phyloP scores from a whole-genome alignment of 2,797 vertebrate species.

The Ficedula albicollis region DNA sequence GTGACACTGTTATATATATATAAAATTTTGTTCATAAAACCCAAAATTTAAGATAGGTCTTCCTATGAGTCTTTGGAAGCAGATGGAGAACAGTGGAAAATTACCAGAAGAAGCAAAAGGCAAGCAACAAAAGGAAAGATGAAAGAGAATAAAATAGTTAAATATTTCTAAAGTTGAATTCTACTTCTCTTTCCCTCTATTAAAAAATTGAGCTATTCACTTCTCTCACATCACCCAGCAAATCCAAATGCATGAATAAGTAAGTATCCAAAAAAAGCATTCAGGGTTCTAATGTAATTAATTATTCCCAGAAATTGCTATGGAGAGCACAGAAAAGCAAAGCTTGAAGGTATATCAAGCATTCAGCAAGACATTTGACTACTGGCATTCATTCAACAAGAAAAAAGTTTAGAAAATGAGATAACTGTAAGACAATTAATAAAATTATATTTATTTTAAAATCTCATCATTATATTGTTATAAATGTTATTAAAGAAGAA shows the following conservation, averaged over 20 bases:
- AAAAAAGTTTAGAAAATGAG: not conserved
- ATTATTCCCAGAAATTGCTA: not conserved
- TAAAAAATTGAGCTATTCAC: not conserved
- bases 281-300: not conserved
- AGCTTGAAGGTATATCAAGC: not conserved
- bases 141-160: not conserved
- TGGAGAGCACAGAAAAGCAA: not conserved
- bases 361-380: not conserved
- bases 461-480: not conserved
- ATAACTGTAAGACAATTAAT: not conserved
- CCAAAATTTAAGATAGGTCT: not conserved
- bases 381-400: not conserved
- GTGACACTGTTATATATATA: not conserved
- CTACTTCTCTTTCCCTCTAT: not conserved
- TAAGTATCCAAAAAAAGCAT: not conserved
- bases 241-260: not conserved
- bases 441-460: conserved; percentile 39
- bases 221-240: not conserved
- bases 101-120: not conserved
- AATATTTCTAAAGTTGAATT: not conserved
- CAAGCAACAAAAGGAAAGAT: not conserved
- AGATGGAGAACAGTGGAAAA: not conserved
- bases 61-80: not conserved
- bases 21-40: not conserved
- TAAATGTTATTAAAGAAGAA: not conserved